Percentiles rank a stretch among this genome's conserved stretches.
Evolutionary conservation across 2,797 vertebrate species (phyloP).

Genomic region (Rhinophrynus dorsalis): DNA sequence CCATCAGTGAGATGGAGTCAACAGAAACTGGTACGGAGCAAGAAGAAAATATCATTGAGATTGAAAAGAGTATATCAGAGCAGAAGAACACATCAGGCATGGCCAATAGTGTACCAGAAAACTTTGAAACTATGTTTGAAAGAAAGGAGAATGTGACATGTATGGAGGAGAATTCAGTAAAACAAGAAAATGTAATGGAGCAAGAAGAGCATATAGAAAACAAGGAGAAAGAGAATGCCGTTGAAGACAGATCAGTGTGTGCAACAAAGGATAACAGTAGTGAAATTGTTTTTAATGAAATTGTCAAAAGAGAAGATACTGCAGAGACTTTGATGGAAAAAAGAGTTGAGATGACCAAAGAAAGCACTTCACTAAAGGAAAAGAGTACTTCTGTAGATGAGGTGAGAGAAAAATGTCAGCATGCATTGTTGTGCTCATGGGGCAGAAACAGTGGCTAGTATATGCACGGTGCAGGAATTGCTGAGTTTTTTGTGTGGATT

Average conservation of each 20-base stretch:
- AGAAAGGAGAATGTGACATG: neutral
- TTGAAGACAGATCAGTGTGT: neutral
- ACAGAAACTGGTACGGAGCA: neutral
- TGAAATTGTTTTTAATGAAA: too few species aligned
- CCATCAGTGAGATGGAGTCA: constrained; percentile 42
- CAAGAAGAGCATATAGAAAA: neutral
- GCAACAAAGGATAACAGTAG: too few species aligned
- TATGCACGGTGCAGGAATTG: too few species aligned
- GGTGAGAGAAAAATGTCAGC: too few species aligned
- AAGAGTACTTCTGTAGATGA: constrained; percentile 22
- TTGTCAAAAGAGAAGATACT: too few species aligned
- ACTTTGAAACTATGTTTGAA: neutral
- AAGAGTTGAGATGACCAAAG: neutral
- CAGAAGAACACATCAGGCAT: neutral
- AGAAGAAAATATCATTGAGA: neutral
- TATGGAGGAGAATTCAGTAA: neutral
- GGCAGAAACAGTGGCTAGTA: too few species aligned
- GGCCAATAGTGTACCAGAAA: neutral
- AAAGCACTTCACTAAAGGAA: neutral
- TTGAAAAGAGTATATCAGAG: neutral
- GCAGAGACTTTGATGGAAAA: too few species aligned
- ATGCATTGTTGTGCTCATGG: too few species aligned
- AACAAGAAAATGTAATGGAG: neutral
- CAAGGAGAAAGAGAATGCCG: neutral
- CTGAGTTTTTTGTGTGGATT: too few species aligned